Conservation (phyloP, 1,140 invertebrate species). For the Heterodera carotae region DNA sequence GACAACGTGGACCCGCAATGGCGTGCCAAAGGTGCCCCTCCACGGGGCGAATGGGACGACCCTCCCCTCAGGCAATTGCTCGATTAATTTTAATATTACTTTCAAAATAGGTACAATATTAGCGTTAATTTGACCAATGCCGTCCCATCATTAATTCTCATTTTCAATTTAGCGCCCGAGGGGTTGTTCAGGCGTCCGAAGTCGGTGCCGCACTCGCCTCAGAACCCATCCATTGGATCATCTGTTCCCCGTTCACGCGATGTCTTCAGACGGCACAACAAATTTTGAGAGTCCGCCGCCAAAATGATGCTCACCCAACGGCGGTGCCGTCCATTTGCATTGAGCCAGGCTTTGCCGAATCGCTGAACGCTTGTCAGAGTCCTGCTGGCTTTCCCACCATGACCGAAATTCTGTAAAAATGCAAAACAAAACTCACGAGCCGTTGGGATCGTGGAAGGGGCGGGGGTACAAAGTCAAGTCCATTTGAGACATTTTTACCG, state of each 20-base stretch:
- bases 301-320: conserved; percentile 18
- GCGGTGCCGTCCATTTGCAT: conserved; percentile 37
- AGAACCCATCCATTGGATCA: conserved; percentile 50
- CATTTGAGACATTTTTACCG: no score
- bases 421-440: no score
- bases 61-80: conserved; percentile 55
- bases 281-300: conserved; percentile 35
- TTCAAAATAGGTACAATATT: no score
- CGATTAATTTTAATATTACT: no score
- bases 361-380: conserved; percentile 57
- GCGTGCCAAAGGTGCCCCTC: conserved; percentile 38
- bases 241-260: conserved; percentile 60
- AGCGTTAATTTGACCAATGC: no score
- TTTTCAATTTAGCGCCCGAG: conserved; percentile 42
- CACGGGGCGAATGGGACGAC: conserved; percentile 61
- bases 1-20: conserved; percentile 57
- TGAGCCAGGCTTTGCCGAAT: conserved; percentile 58
- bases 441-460: no score
- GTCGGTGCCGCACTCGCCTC: conserved; percentile 42
- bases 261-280: conserved; percentile 57
- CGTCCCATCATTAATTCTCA: no score
- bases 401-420: conserved; percentile 50
- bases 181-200: conserved; percentile 51
- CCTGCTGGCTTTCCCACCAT: conserved; percentile 54
- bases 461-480: no score